Evolutionary conservation across 2,888 invertebrate species (phyloP), one percentile per base, ranked within the genome.

Genomic region (Piscicola geometra): DNA sequence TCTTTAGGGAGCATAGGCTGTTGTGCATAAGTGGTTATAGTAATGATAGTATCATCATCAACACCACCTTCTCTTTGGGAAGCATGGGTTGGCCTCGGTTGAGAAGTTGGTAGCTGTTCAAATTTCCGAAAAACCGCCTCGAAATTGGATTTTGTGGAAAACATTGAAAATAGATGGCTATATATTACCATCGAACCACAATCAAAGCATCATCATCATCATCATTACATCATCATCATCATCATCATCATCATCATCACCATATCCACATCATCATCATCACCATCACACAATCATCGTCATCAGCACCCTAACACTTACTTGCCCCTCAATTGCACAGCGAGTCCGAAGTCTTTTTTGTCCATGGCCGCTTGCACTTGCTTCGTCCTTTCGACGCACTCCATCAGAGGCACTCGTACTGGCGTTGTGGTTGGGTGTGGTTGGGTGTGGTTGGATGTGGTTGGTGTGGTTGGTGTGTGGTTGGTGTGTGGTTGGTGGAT

Each of bases 351-450:
- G 82, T 96, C 90, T 84, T 92, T 94, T 78, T 93, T 91, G 32
- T 91, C 90, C 97, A 99, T 96, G 28, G 97, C 97, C 86, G 91
- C 90, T 71, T 94, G 90, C 1, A 97, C 97, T 30, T 92, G 93
- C 86, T 96, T 91, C 0, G 97, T 97, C 83, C 93, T 91, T 82
- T 93, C 90, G 21, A 99, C 99, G 85, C 97, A 98, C 84, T 95
- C 93, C 95, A 97, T 95, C 35, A 98, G 89, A 0, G 97, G 98
- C 66, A 98, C 90, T 74, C 98, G 90, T 0, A 98, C 94, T 1
- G 41, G 5, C n/a, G n/a, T n/a, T n/a, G n/a, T n/a, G 9, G 50
- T 15, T 15, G 50, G 50, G 21, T 9, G 50, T 47, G 50, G 50
- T 9, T 47, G 50, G 50, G 50, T 47, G 9, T 21, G 50, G 21